Evolutionary conservation across 2,888 invertebrate species (phyloP).

Genomic region (Bhutanitis thaidina): DNA sequence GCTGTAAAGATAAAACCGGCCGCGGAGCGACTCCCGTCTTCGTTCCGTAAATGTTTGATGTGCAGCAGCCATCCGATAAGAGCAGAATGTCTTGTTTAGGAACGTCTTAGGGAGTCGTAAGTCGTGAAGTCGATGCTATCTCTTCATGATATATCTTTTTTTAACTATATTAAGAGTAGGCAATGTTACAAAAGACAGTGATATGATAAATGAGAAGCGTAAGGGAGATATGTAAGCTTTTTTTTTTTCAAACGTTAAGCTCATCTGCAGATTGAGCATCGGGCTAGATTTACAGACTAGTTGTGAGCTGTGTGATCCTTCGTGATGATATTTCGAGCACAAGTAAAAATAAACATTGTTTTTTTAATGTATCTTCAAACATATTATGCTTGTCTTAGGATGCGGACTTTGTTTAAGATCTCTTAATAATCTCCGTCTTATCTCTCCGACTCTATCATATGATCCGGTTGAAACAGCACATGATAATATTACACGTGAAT

Average conservation of each 20-base stretch:
- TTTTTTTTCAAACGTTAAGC: too few relatives aligned
- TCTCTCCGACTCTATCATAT: neutral
- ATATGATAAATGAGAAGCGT: neutral
- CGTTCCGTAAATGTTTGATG: constrained; percentile 48
- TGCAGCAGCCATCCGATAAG: constrained; percentile 28
- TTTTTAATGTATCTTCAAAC: too few relatives aligned
- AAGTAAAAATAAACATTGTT: too few relatives aligned
- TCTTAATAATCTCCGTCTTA: constrained; percentile 2
- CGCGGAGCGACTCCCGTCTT: constrained; percentile 38
- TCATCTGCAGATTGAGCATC: too few relatives aligned
- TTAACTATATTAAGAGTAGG: constrained; percentile 10
- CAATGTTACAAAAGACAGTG: neutral
- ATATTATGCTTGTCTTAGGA: too few relatives aligned
- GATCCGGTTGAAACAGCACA: neutral
- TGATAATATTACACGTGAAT: constrained; percentile 6
- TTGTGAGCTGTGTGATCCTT: too few relatives aligned
- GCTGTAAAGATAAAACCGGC: constrained; percentile 45
- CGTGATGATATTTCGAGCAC: too few relatives aligned
- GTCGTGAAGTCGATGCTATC: constrained; percentile 7
- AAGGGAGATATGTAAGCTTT: too few relatives aligned
- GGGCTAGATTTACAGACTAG: too few relatives aligned
- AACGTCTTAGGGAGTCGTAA: constrained; percentile 7
- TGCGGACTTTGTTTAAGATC: too few relatives aligned
- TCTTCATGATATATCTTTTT: constrained; percentile 1
- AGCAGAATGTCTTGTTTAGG: constrained; percentile 18